Conservation (phyloP, 2,113 vertebrate species). For the Thunnus thynnus region DNA sequence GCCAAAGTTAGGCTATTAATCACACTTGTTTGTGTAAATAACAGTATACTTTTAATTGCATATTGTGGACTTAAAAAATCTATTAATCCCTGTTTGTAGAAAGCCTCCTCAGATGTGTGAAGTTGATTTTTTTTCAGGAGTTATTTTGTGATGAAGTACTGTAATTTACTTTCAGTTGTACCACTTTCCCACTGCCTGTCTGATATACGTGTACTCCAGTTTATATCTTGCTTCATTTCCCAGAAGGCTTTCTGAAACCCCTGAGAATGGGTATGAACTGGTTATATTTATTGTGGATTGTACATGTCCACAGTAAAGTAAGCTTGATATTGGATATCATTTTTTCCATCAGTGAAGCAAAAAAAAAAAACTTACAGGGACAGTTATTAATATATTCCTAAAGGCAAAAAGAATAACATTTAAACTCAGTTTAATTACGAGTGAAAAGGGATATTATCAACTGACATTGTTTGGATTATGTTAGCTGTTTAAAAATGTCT, state of each 20-base stretch:
- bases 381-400: background rate
- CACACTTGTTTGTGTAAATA: background rate
- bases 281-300: constrained; percentile 43
- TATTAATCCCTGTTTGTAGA: background rate
- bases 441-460: no score
- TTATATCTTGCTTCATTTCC: constrained; percentile 40
- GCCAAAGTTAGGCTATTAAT: background rate
- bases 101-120: constrained; percentile 7
- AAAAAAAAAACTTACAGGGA: background rate
- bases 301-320: constrained; percentile 9
- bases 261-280: constrained; percentile 23
- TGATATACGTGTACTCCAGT: background rate
- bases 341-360: background rate
- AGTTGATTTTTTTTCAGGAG: constrained; percentile 44
- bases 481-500: no score
- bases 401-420: constrained; percentile 7
- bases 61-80: background rate
- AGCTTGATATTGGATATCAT: background rate
- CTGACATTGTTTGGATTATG: no score
- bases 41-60: background rate
- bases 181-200: constrained; percentile 28
- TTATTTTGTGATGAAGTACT: constrained; percentile 60
- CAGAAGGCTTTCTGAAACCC: no score
- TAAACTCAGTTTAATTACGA: no score
- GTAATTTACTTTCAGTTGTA: constrained; percentile 58